These are phyloP conservation scores for Trematomus loennbergii DNA, from an alignment of 2,113 vertebrate species.

Conservation along the genomic window DNA sequence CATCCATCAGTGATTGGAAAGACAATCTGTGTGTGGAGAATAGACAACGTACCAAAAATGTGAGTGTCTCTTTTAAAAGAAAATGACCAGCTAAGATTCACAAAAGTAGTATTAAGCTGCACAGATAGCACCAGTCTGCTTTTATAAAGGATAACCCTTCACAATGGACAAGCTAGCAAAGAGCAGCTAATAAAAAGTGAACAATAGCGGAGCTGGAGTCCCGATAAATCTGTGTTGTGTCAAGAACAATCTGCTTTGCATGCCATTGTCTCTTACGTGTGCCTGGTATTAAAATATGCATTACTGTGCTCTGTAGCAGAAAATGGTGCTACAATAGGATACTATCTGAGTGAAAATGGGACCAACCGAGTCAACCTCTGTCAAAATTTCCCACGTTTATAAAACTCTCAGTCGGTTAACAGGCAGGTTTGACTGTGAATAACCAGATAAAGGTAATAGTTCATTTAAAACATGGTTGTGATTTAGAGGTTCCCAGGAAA, in stretches of 20 bases:
- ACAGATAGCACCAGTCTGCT: conserved; percentile 24
- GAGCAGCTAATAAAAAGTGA: conserved; percentile 57
- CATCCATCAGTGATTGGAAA: neutral
- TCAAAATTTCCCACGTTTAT: conserved; percentile 2
- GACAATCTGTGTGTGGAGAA: conserved; percentile 14
- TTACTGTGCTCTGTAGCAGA: conserved; percentile 35
- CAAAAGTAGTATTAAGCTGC: conserved; percentile 26
- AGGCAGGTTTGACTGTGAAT: neutral
- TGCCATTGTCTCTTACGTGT: conserved; percentile 27
- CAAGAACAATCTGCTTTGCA: conserved; percentile 53
- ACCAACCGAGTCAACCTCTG: neutral
- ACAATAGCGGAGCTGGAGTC: conserved; percentile 46
- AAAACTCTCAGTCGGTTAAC: neutral
- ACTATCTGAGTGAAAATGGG: conserved; percentile 20
- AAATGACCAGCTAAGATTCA: conserved; percentile 28
- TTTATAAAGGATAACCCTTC: conserved; percentile 34
- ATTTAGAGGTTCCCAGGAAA: neutral
- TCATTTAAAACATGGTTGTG: conserved; percentile 6
- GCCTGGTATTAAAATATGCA: conserved; percentile 59
- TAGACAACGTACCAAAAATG: neutral
- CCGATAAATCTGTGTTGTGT: conserved; percentile 50
- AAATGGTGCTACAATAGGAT: conserved; percentile 27
- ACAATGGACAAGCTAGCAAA: conserved; percentile 18
- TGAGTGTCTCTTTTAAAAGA: conserved; percentile 31
- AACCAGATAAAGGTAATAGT: conserved; percentile 1